A percentile compares a stretch with the other conserved stretches of the same genome.
These are phyloP conservation scores for Acanthopleura granulata DNA, from an alignment of 2,888 invertebrate species.

Conservation along the genomic window DNA sequence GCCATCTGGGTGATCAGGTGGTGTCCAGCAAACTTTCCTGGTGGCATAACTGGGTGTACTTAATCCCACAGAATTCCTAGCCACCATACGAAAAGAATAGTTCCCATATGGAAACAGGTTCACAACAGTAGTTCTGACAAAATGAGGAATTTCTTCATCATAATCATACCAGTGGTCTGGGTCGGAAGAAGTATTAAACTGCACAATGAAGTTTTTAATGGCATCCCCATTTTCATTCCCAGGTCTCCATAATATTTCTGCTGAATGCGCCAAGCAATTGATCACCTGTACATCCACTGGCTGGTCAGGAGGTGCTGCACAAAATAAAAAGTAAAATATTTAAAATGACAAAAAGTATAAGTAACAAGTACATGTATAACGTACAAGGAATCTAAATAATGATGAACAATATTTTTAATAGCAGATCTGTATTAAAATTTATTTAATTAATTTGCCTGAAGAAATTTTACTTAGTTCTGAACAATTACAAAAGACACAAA, in stretches of 20 bases:
- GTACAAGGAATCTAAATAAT: too few species aligned
- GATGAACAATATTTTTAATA: too few species aligned
- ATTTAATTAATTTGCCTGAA: too few species aligned
- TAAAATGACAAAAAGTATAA: background rate
- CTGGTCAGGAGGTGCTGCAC: constrained; percentile 88
- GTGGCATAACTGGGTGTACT: constrained; percentile 65
- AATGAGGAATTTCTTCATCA: constrained; percentile 42
- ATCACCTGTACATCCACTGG: constrained; percentile 76
- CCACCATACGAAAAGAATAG: constrained; percentile 68
- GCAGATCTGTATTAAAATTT: too few species aligned
- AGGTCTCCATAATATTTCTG: constrained; percentile 79
- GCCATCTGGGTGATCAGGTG: constrained; percentile 58
- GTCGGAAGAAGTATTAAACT: constrained; percentile 93
- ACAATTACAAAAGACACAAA: too few species aligned
- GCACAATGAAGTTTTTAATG: constrained; percentile 88
- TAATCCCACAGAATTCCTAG: constrained; percentile 65
- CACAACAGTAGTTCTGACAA: constrained; percentile 39
- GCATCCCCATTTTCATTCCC: constrained; percentile 95
- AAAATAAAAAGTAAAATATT: constrained; percentile 16
- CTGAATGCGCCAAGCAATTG: constrained; percentile 76
- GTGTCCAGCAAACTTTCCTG: constrained; percentile 53
- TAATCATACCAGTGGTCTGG: constrained; percentile 84
- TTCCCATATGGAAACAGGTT: constrained; percentile 64
- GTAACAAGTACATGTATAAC: too few species aligned
- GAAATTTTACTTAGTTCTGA: too few species aligned